phyloP scores from a whole-genome alignment of 2,888 invertebrate species.

The Ligdia adustata region DNA sequence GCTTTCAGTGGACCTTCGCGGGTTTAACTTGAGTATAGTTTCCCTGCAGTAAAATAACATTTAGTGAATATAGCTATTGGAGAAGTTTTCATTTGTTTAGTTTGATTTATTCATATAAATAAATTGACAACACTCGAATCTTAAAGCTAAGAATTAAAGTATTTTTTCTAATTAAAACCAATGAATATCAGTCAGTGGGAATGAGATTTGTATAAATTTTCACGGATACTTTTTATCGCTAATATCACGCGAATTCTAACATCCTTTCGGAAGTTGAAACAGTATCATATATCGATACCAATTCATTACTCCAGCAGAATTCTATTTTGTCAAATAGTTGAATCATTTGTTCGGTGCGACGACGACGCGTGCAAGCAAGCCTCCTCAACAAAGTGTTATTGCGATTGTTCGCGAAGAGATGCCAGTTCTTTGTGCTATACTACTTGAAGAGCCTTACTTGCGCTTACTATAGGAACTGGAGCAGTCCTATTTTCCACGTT shows the following conservation, averaged over 20 bases:
- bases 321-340: conserved; percentile 6
- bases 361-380: conserved; percentile 11
- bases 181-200: too few species aligned
- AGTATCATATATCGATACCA: conserved; percentile 5
- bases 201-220: too few species aligned
- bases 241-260: not conserved
- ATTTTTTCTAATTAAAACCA: too few species aligned
- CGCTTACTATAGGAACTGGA: conserved; percentile 6
- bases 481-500: conserved; percentile 14
- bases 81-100: too few species aligned
- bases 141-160: too few species aligned
- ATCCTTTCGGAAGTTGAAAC: conserved; percentile 1
- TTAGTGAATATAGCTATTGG: too few species aligned
- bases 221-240: conserved; percentile 1
- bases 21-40: too few species aligned
- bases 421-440: conserved; percentile 31
- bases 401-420: conserved; percentile 35
- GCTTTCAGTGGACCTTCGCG: too few species aligned
- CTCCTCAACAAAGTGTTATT: conserved; percentile 35
- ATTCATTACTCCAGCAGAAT: conserved; percentile 9
- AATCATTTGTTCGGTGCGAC: conserved; percentile 11
- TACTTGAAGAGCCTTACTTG: conserved; percentile 30
- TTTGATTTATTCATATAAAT: too few species aligned
- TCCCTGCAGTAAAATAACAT: too few species aligned
- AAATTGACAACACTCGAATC: too few species aligned